Base-by-base conservation (phyloP, 2,888 invertebrate genomes). In the Epistrophe eligans region DNA sequence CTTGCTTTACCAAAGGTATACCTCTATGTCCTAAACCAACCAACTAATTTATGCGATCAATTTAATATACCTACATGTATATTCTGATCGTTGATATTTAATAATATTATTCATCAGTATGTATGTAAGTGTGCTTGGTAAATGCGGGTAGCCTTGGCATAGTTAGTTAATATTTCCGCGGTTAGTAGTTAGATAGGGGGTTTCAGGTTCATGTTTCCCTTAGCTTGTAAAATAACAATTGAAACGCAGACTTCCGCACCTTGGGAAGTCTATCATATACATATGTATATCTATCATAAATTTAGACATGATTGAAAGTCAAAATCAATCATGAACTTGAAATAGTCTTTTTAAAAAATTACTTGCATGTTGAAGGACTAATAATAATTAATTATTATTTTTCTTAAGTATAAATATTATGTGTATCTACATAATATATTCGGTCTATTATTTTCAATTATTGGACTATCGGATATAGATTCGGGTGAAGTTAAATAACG, bases 61-160 rank as follows among this genome's bases (percentile, higher is more conserved):
- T 52, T 52, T 13, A 52, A 52, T 52, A 52, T 13, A 52, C 5
- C 3, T 28, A 28, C 5, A 4, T 32, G 0, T 32, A 32, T 52
- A 24, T 24, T 52, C 13, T 52, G 52, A 52, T 52, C 6, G 13
- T 13, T 24, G 52, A 24, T 24, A 24, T 24, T 50, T 19, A 11
- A 24, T 13, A 48, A 48, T 52, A 24, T 24, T 24, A 24, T 24
- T 52, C 24, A 24, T 24, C 13, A 11, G 24, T 4, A 24, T 11
- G 24, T 24, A n/a, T n/a, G n/a, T 19, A 24, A 52, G 13, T 52
- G 6, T 13, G 13, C 24, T 24, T 15, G 7, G 2, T 43, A 40
- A 24, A 52, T 52, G 52, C 24, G 52, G 52, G 52, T 52, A 52
- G 24, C 52, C 52, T 24, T 52, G 52, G 52, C 52, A 19, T 52